These are phyloP conservation scores for Psittacula echo DNA, from an alignment of 2,797 vertebrate species.

Conservation along the genomic window DNA sequence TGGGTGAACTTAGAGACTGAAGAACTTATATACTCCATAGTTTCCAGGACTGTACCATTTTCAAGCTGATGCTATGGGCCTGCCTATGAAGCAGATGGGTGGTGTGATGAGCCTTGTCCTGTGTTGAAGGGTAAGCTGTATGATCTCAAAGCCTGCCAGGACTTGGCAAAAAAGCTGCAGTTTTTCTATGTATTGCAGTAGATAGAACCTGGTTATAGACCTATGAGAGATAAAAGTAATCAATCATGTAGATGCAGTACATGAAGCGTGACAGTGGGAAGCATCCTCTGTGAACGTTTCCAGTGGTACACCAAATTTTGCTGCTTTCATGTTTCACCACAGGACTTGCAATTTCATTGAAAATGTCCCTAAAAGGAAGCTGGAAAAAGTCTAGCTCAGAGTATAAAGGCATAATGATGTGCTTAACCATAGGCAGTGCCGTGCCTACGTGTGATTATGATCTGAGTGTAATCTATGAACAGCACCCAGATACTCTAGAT, in stretches of 20 bases:
- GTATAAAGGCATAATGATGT: not conserved
- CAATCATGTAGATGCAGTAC: not conserved
- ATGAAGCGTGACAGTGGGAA: not conserved
- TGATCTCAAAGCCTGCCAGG: not conserved
- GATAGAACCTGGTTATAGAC: not conserved
- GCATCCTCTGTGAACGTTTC: not conserved
- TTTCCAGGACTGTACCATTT: not conserved
- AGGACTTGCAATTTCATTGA: not conserved
- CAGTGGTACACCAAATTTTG: not conserved
- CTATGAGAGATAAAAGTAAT: accelerated
- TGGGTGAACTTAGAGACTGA: not conserved
- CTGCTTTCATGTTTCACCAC: not conserved
- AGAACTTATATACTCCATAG: not conserved
- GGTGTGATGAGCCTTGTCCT: not conserved
- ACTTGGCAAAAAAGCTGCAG: not conserved
- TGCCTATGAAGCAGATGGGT: not conserved
- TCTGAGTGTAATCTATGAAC: not conserved
- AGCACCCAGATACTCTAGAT: not conserved
- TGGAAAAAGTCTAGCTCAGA: not conserved
- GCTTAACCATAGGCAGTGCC: not conserved
- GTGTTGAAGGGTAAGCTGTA: not conserved
- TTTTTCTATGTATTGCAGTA: not conserved
- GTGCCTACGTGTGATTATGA: not conserved
- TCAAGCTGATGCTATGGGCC: not conserved
- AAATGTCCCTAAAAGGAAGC: not conserved